Evolutionary conservation across 2,797 vertebrate species (phyloP).

Genomic region (Epinephelus coioides): DNA sequence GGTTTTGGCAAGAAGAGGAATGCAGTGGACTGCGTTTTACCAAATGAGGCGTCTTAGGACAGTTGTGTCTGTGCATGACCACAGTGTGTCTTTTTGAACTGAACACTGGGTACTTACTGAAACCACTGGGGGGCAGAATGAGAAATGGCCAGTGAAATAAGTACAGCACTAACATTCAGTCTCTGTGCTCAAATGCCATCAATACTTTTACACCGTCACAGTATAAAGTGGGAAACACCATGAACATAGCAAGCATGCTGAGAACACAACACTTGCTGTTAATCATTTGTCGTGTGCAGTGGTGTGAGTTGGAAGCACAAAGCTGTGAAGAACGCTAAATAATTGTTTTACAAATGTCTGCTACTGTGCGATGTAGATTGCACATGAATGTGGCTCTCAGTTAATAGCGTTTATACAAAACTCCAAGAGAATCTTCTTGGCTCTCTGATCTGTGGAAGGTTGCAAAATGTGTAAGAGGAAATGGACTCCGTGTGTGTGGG

Average conservation of each 20-base stretch:
- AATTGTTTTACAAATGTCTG: constrained; percentile 29
- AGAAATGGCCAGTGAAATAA: constrained; percentile 21
- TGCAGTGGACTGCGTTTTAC: constrained; percentile 33
- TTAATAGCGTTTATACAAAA: constrained; percentile 12
- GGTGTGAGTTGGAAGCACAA: constrained; percentile 45
- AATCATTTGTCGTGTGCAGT: constrained; percentile 22
- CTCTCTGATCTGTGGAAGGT: constrained; percentile 13
- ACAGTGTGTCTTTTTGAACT: constrained; percentile 19
- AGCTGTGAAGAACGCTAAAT: constrained; percentile 38
- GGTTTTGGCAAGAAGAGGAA: constrained; percentile 46
- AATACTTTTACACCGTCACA: not conserved
- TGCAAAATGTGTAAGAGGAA: not conserved
- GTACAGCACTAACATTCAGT: not conserved
- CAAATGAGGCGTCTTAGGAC: constrained; percentile 38
- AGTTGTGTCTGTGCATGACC: constrained; percentile 18
- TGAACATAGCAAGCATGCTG: constrained; percentile 20
- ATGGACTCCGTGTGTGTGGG: not conserved
- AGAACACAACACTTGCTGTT: constrained; percentile 21
- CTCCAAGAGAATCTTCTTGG: constrained; percentile 6
- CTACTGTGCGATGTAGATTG: constrained; percentile 8
- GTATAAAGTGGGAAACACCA: constrained; percentile 26
- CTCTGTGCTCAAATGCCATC: constrained; percentile 25
- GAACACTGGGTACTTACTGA: constrained; percentile 20
- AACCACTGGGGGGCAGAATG: constrained; percentile 34
- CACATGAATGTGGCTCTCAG: constrained; percentile 4